Evolutionary conservation across 2,888 invertebrate genomes (phyloP).

Genomic region (Eulithis prunata): DNA sequence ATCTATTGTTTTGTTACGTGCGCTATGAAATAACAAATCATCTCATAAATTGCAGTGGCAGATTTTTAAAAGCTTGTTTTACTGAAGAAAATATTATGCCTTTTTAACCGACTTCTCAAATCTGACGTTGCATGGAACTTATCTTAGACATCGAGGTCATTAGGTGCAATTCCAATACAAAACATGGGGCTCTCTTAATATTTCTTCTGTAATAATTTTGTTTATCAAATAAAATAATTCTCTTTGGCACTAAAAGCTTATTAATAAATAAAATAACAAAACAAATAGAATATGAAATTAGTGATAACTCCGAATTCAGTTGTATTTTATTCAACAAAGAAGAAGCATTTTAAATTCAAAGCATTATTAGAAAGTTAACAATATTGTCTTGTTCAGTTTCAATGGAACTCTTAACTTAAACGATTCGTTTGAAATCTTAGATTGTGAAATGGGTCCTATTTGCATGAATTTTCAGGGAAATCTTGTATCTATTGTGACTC

Average conservation of each 20-base stretch:
- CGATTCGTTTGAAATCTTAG: conserved; percentile 13
- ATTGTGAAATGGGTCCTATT: conserved; percentile 23
- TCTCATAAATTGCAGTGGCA: too few relatives aligned
- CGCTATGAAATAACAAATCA: too few relatives aligned
- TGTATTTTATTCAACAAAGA: conserved; percentile 33
- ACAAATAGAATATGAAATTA: conserved; percentile 29
- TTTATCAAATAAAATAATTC: neutral
- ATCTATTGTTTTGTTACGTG: too few relatives aligned
- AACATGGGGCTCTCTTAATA: too few relatives aligned
- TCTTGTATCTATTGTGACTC: conserved; percentile 4
- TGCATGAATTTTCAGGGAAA: conserved; percentile 10
- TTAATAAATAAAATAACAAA: conserved; percentile 5
- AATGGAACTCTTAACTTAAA: conserved; percentile 35
- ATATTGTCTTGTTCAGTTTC: conserved; percentile 40
- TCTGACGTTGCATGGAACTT: too few relatives aligned
- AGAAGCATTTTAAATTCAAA: conserved; percentile 38
- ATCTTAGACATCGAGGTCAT: too few relatives aligned
- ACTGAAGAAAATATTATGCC: too few relatives aligned
- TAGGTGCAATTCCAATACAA: too few relatives aligned
- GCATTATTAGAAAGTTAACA: conserved; percentile 39
- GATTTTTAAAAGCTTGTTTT: too few relatives aligned
- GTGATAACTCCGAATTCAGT: conserved; percentile 28
- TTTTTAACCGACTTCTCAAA: too few relatives aligned
- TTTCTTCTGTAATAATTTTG: too few relatives aligned
- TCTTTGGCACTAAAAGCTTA: neutral